A percentile compares a stretch with the other conserved stretches of the same genome.
These are phyloP conservation scores for Cryptus viduatorius DNA, from an alignment of 2,888 invertebrate species.

Conservation along the genomic window DNA sequence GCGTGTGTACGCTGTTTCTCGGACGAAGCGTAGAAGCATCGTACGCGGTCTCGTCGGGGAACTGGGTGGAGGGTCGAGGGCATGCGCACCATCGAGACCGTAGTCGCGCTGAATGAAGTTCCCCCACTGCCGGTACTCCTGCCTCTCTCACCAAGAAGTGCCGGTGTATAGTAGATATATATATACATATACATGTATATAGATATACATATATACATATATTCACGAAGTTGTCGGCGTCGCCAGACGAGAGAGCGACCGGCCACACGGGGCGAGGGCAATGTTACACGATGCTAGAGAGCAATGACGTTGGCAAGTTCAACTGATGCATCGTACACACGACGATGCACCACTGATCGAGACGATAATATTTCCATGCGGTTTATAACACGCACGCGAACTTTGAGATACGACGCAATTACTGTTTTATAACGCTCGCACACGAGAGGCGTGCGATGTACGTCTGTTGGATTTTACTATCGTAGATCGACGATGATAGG, in stretches of 20 bases:
- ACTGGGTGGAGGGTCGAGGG: slow-evolving; percentile 73
- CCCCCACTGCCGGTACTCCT: slow-evolving; percentile 72
- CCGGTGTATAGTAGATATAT: slow-evolving; percentile 47
- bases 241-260: slow-evolving; percentile 51
- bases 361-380: slow-evolving; percentile 19
- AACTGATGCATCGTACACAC: slow-evolving; percentile 51
- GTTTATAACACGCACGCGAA: slow-evolving; percentile 20
- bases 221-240: slow-evolving; percentile 60
- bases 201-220: slow-evolving; percentile 13
- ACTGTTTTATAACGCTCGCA: slow-evolving; percentile 43
- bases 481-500: slow-evolving; percentile 3
- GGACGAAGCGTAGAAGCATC: slow-evolving; percentile 68
- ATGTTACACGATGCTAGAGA: slow-evolving; percentile 76
- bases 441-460: not conserved
- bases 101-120: slow-evolving; percentile 83
- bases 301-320: slow-evolving; percentile 35
- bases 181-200: slow-evolving; percentile 29
- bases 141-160: slow-evolving; percentile 15
- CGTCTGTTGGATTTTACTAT: slow-evolving; percentile 14
- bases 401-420: slow-evolving; percentile 49
- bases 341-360: slow-evolving; percentile 50
- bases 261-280: slow-evolving; percentile 35
- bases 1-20: slow-evolving; percentile 81
- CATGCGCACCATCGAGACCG: slow-evolving; percentile 77
- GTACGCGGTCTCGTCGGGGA: slow-evolving; percentile 67